phyloP scores from a whole-genome alignment of 1,140 invertebrate genomes.

The Bombyx mori region DNA sequence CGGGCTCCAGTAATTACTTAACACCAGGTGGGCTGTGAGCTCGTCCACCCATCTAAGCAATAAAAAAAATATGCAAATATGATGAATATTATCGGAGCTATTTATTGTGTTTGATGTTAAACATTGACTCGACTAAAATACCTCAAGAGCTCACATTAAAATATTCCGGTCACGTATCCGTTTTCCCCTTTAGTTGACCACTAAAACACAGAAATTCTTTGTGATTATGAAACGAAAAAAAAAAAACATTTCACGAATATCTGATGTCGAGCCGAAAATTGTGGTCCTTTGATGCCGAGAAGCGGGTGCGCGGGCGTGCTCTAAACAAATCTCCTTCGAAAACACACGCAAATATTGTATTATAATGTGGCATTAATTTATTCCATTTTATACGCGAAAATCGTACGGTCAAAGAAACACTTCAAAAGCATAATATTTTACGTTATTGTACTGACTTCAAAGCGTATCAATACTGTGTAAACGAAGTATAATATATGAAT shows the following conservation, averaged over 20 bases:
- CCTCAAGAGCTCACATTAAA: constrained; percentile 5
- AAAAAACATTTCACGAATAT: background rate
- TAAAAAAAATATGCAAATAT: no score
- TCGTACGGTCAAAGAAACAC: constrained; percentile 23
- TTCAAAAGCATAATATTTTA: constrained; percentile 24
- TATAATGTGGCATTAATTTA: constrained; percentile 7
- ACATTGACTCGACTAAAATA: no score
- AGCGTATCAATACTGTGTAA: constrained; percentile 16
- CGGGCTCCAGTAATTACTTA: no score
- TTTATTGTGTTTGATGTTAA: no score
- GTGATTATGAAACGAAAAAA: background rate
- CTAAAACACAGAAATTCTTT: background rate
- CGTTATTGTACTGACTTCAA: constrained; percentile 25
- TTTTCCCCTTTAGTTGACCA: background rate
- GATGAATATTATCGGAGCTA: no score
- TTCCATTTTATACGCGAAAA: constrained; percentile 7
- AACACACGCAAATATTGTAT: constrained; percentile 2
- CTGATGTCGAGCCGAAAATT: background rate
- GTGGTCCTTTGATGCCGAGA: background rate
- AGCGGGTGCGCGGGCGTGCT: no score
- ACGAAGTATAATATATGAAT: no score
- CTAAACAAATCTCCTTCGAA: background rate
- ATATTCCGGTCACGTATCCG: constrained; percentile 20
- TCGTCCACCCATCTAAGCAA: no score
- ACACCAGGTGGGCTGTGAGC: no score